phyloP scores from a whole-genome alignment of 2,797 vertebrate species.

The Aldrovandia affinis region DNA sequence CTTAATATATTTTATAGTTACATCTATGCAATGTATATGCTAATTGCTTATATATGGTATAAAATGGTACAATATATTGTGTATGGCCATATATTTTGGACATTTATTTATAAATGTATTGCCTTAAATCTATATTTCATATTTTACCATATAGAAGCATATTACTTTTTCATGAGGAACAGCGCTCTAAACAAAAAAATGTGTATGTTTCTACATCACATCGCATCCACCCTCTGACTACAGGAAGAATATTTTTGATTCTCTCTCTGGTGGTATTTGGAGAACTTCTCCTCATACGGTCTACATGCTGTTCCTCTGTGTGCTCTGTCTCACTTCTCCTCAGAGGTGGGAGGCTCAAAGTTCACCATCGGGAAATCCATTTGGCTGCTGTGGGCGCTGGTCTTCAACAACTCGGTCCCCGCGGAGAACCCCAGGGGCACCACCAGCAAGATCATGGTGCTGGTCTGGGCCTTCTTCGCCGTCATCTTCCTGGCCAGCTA shows the following conservation, averaged over 20 bases:
- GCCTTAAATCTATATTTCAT: not conserved
- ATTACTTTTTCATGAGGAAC: not conserved
- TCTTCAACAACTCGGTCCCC: conserved; percentile 95
- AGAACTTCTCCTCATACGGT: no score
- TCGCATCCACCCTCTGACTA: no score
- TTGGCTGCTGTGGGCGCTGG: conserved; percentile 92
- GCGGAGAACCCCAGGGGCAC: conserved; percentile 93
- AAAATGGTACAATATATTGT: not conserved
- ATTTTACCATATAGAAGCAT: not conserved
- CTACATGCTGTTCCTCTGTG: no score
- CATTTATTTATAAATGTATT: not conserved
- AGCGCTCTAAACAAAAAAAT: not conserved
- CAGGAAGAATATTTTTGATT: no score
- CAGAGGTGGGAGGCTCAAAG: conserved; percentile 86
- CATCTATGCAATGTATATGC: not conserved
- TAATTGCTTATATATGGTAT: not conserved
- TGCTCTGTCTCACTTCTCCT: not conserved
- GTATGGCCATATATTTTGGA: no score
- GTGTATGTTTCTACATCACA: not conserved
- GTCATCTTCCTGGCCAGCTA: conserved; percentile 91
- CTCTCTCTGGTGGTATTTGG: no score
- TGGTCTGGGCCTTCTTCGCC: conserved; percentile 85
- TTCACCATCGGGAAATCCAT: conserved; percentile 94
- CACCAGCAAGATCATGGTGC: conserved; percentile 95
- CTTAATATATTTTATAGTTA: not conserved